Evolutionary conservation across 2,888 invertebrate genomes (phyloP).

Genomic region (Nasonovia ribisnigri): DNA sequence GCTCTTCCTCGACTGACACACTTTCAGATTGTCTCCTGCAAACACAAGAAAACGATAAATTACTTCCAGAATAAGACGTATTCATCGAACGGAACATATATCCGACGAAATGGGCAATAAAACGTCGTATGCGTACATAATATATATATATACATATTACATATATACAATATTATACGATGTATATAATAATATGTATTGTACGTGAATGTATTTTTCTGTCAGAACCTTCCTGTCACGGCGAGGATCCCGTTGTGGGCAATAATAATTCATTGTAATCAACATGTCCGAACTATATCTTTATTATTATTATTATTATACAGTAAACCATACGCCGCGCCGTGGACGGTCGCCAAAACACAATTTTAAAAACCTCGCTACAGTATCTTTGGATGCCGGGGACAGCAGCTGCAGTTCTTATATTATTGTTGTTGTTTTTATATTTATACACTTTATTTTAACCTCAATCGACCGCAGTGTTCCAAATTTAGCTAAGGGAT

Average conservation of each 20-base stretch:
- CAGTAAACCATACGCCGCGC: background rate
- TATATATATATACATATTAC: no score
- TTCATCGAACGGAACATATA: slow-evolving; percentile 7
- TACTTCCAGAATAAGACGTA: slow-evolving; percentile 2
- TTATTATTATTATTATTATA: background rate
- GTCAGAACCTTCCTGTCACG: background rate
- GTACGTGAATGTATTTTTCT: background rate
- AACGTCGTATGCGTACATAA: background rate
- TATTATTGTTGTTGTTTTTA: slow-evolving; percentile 48
- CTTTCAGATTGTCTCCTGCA: slow-evolving; percentile 66
- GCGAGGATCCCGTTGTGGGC: background rate
- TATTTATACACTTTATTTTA: slow-evolving; percentile 49
- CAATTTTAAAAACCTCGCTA: slow-evolving; percentile 23
- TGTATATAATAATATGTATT: background rate
- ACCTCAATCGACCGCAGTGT: slow-evolving; percentile 19
- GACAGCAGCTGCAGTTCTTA: background rate
- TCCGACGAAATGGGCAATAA: background rate
- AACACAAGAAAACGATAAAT: slow-evolving; percentile 38
- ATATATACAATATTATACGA: no score
- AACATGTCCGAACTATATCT: slow-evolving; percentile 16
- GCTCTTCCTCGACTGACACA: slow-evolving; percentile 66
- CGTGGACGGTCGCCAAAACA: slow-evolving; percentile 45
- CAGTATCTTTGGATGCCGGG: background rate
- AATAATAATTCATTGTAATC: slow-evolving; percentile 26
- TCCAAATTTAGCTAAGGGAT: slow-evolving; percentile 21